These are phyloP conservation scores for Avahi laniger DNA, from an alignment of 2,797 vertebrate genomes.

Conservation along the genomic window DNA sequence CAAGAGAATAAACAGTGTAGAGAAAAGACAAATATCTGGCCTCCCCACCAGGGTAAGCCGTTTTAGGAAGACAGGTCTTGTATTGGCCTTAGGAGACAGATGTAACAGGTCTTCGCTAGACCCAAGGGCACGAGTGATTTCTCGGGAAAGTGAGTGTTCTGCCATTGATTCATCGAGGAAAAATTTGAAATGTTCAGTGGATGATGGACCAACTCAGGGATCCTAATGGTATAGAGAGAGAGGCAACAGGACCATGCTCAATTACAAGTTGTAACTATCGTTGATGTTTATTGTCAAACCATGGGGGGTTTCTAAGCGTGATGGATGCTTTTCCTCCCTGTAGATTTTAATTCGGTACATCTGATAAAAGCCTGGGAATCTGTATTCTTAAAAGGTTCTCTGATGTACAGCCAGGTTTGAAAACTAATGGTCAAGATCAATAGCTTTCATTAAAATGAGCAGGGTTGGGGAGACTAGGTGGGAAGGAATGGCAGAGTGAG, in stretches of 20 bases:
- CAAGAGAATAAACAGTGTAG: neutral
- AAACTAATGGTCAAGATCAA: neutral
- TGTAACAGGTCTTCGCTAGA: neutral
- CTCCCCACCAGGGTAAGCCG: neutral
- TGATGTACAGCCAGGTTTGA: neutral
- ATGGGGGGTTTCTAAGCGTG: neutral
- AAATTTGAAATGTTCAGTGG: neutral
- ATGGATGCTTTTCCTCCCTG: neutral
- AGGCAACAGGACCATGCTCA: neutral
- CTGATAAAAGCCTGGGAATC: neutral
- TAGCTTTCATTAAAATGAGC: neutral
- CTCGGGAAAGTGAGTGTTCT: neutral
- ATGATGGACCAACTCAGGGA: neutral
- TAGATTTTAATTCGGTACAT: neutral
- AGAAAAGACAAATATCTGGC: constrained; percentile 25
- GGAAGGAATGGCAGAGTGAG: neutral
- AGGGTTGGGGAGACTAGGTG: neutral
- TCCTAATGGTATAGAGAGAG: neutral
- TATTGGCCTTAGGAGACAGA: neutral
- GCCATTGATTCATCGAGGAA: neutral
- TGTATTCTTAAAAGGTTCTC: neutral
- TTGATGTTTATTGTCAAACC: neutral
- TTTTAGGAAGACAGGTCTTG: neutral
- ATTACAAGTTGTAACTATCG: neutral
- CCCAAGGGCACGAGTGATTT: neutral